Percentiles rank a stretch among this genome's conserved stretches.
Conservation (phyloP, 2,888 invertebrate species). For the Drosophila maculinotata region DNA sequence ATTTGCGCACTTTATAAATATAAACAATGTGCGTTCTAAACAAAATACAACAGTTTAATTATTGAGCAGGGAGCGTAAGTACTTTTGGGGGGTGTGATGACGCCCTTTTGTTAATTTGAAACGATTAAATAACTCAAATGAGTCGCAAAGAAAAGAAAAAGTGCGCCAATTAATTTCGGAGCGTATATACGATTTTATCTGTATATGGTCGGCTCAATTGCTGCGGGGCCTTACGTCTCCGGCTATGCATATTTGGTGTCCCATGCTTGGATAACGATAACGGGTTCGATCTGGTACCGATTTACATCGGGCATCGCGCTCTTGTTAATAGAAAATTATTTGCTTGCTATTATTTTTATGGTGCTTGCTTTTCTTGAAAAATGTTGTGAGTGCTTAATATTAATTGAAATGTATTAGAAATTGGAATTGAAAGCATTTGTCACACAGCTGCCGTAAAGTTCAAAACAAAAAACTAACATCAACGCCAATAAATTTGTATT, state of each 20-base stretch:
- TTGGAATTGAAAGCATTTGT: conserved; percentile 52
- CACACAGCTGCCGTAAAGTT: conserved; percentile 9
- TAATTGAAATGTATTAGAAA: conserved; percentile 68
- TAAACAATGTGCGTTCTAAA: conserved; percentile 41
- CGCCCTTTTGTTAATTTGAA: conserved; percentile 29
- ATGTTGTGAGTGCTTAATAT: conserved; percentile 51
- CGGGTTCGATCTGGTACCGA: conserved; percentile 75
- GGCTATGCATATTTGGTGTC: conserved; percentile 48
- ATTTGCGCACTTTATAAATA: conserved; percentile 11
- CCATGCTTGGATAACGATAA: conserved; percentile 70
- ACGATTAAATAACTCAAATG: conserved; percentile 48
- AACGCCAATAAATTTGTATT: conserved; percentile 53
- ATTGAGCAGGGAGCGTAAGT: conserved; percentile 23
- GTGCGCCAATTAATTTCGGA: conserved; percentile 61
- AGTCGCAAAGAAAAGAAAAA: conserved; percentile 45
- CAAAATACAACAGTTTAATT: conserved; percentile 41
- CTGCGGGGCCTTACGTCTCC: conserved; percentile 31
- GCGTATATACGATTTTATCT: conserved; percentile 55
- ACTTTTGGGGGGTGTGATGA: conserved; percentile 19
- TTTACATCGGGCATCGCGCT: conserved; percentile 41
- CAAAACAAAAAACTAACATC: conserved; percentile 5
- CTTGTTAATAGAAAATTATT: conserved; percentile 76
- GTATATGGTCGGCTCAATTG: conserved; percentile 56
- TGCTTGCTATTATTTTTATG: conserved; percentile 64
- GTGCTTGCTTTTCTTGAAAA: conserved; percentile 41